Base-by-base conservation (phyloP, 2,888 invertebrate species). In the Brachynemurus nebulosus region DNA sequence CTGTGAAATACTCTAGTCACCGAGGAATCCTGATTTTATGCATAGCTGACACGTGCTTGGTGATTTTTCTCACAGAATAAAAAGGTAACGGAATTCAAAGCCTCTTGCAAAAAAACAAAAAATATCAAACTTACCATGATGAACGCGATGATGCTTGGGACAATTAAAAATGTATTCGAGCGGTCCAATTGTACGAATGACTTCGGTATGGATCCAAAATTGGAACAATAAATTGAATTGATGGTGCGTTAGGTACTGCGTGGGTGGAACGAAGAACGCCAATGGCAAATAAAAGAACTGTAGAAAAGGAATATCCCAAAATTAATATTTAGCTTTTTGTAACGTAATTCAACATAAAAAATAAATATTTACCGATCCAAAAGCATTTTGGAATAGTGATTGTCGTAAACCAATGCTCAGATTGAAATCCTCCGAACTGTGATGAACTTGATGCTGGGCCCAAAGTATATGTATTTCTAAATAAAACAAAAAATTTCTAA, bases 131-230 rank as follows among this genome's bases (percentile, higher is more conserved):
- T 69, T 63, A 81, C 84, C 85, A 59, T 86, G 86, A 61, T 86
- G 86, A 0, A 85, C 81, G 53, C 91, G 72, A 58, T 93, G 93
- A 59, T 92, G 90, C 50, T 85, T 85, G 0, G 93, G 90, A 0
- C 92, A 89, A 55, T 90, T 90, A 48, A 93, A 74, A 46, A 93
- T 67, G 58, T 78, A 82, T 59, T 93, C 92, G 40, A 93, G 62
- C 1, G 89, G 89, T 0, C 92, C 92, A 3, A 92, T 67, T 42
- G 74, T 76, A 54, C 75, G 74, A 52, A 91, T 75, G 0, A 86
- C 73, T 57, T 88, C 81, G 0, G 92, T 92, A 62, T 93, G 93
- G 51, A 92, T 84, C 88, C 91, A 92, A 62, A 91, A 86, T 71
- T 93, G 92, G 67, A 86, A 92, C 27, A 93, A 71, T 50, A 90